Conservation (phyloP, 2,113 vertebrate genomes). For the Paramormyrops kingsleyae region DNA sequence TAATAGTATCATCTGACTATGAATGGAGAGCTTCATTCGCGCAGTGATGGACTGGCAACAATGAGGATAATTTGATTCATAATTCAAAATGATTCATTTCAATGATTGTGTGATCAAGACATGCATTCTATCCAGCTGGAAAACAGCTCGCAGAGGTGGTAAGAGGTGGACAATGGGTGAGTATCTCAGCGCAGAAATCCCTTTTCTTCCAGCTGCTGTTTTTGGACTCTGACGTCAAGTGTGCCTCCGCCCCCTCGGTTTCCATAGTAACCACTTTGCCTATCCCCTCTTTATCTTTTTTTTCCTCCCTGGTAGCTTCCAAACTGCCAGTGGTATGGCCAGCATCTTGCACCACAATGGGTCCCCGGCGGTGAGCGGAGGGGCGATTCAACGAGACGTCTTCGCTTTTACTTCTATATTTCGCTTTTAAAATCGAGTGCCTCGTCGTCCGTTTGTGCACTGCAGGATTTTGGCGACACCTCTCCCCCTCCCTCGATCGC, state of each 20-base stretch:
- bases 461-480: background rate
- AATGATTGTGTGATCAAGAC: background rate
- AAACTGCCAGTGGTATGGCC: conserved; percentile 1
- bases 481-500: background rate
- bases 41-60: background rate
- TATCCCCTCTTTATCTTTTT: background rate
- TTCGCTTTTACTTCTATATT: background rate
- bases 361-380: background rate
- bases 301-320: background rate
- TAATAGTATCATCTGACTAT: background rate
- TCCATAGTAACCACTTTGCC: background rate
- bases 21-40: background rate
- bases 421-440: background rate
- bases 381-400: background rate
- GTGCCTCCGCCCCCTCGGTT: background rate
- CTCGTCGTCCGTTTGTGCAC: background rate
- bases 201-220: background rate
- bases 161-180: background rate
- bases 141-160: background rate
- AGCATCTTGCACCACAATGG: conserved; percentile 7
- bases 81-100: background rate
- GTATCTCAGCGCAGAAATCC: background rate
- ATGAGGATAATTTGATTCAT: background rate
- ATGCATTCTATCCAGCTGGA: background rate
- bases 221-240: conserved; percentile 9